phyloP scores from a whole-genome alignment of 1,140 invertebrate genomes.

The Piezodorus guildinii region DNA sequence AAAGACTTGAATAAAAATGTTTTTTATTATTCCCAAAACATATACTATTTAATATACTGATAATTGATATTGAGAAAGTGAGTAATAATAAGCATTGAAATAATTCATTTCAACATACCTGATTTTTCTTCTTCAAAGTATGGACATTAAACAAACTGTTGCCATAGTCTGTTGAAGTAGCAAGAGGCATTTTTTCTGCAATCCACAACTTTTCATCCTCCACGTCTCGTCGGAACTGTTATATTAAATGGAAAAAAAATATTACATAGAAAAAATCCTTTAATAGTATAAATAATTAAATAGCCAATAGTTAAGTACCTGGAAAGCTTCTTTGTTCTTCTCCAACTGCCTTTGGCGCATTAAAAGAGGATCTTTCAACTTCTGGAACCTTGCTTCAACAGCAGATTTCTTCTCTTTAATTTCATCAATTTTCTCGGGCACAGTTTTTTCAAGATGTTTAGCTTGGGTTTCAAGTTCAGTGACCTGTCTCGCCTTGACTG shows the following conservation, averaged over 20 bases:
- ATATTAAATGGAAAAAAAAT: slow-evolving; percentile 14
- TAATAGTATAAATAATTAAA: not conserved
- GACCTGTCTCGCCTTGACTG: slow-evolving; percentile 83
- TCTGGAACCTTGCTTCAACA: slow-evolving; percentile 81
- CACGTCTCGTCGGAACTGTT: slow-evolving; percentile 81
- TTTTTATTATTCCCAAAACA: not conserved
- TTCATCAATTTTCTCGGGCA: slow-evolving; percentile 81
- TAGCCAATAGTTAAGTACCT: slow-evolving; percentile 34
- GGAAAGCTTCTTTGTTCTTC: slow-evolving; percentile 98
- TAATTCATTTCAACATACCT: slow-evolving; percentile 32
- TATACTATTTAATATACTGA: too few species aligned
- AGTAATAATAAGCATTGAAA: not conserved
- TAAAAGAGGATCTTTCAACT: slow-evolving; percentile 78
- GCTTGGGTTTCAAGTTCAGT: slow-evolving; percentile 88
- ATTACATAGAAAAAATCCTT: not conserved
- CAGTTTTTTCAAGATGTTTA: slow-evolving; percentile 82
- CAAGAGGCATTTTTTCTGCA: slow-evolving; percentile 90
- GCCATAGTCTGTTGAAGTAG: slow-evolving; percentile 81
- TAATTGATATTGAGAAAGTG: too few species aligned
- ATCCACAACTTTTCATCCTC: slow-evolving; percentile 99
- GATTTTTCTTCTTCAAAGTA: slow-evolving; percentile 96
- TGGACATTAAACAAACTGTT: slow-evolving; percentile 95
- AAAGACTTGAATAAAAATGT: slow-evolving; percentile 48
- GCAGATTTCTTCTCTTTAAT: slow-evolving; percentile 88
- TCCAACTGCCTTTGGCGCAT: slow-evolving; percentile 79